Base-by-base conservation (phyloP, 2,888 invertebrate genomes). In the Osedax frankpressi region DNA sequence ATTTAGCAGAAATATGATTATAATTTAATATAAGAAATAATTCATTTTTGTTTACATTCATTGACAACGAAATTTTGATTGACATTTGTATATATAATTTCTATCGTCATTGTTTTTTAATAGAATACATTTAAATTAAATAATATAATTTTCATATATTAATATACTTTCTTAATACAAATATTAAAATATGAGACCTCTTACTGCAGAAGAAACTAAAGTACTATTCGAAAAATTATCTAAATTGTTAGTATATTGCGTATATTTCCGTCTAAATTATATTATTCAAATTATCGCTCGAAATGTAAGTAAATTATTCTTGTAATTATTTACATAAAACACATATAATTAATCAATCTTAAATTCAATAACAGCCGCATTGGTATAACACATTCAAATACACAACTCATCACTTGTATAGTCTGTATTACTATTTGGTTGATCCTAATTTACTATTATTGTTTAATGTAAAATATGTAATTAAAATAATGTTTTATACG, bases 161-260 rank as follows among this genome's bases (percentile, higher is more conserved):
- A 30, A 71, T 71, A 71, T 71, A 71, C 14, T 30, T 60, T 30
- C 6, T 30, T 71, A 65, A 24, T 14, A 14, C 11, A 24, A 69
- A 28, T 30, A 94, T 95, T 65, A 11, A 24, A 69, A 28, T 30
- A 94, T 95, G 94, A 91, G 91, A 82, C 90, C 92, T 70, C 86
- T 96, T 80, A 91, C 92, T 29, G 93, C 93, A 80, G 93, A 93
- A 81, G 89, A 91, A 82, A 92, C 92, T 0, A 90, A 90, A 83
- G 88, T 90, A 75, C 88, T 96, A 71, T 92, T 95, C 79, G 92
- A 93, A 82, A 95, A 96, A 85, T 84, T 96, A 75, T 88, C 92
- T 0, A 94, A 94, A 89, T 96, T 92, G 77, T 78, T 73, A 69
- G 76, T n/a, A 75, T 69, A 29, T 29, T 6, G 24, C 27, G 3